These are phyloP conservation scores for Macrophya annulata DNA, from an alignment of 2,888 invertebrate species.

Conservation along the genomic window DNA sequence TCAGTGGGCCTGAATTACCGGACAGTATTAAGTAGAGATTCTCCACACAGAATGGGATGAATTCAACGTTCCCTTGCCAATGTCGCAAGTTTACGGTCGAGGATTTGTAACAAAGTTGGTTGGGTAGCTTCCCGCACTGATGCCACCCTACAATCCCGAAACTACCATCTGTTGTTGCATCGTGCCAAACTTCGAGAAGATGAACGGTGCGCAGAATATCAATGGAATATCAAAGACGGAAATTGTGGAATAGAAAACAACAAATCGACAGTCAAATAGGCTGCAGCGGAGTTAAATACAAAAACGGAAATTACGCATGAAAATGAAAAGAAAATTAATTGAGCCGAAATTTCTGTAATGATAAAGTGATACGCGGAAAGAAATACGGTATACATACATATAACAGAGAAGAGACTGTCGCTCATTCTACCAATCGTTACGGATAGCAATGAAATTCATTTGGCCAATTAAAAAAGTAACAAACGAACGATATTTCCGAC, in stretches of 20 bases:
- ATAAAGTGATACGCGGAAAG: background rate
- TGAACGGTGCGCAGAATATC: slow-evolving; percentile 33
- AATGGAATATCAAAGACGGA: slow-evolving; percentile 8
- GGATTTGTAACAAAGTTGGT: slow-evolving; percentile 48
- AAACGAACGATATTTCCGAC: slow-evolving; percentile 18
- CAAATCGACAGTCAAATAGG: background rate
- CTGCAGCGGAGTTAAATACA: background rate
- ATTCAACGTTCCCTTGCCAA: slow-evolving; percentile 9
- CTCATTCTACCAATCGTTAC: slow-evolving; percentile 9
- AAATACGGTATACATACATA: background rate
- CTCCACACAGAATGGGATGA: slow-evolving; percentile 20
- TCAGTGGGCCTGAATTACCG: slow-evolving; percentile 28
- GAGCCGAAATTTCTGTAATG: background rate
- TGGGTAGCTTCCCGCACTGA: slow-evolving; percentile 16
- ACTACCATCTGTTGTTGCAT: slow-evolving; percentile 51
- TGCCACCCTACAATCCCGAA: slow-evolving; percentile 30
- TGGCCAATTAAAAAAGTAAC: slow-evolving; percentile 41
- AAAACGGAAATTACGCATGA: background rate
- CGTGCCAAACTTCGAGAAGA: slow-evolving; percentile 40
- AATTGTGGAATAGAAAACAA: background rate
- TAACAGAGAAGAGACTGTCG: background rate
- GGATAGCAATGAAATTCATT: slow-evolving; percentile 35
- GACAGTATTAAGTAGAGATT: slow-evolving; percentile 35
- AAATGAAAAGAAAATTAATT: background rate
- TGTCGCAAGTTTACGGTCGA: slow-evolving; percentile 46